Evolutionary conservation across 2,797 vertebrate species (phyloP), one percentile per base, ranked within the genome.

Genomic region (Danionella dracula): DNA sequence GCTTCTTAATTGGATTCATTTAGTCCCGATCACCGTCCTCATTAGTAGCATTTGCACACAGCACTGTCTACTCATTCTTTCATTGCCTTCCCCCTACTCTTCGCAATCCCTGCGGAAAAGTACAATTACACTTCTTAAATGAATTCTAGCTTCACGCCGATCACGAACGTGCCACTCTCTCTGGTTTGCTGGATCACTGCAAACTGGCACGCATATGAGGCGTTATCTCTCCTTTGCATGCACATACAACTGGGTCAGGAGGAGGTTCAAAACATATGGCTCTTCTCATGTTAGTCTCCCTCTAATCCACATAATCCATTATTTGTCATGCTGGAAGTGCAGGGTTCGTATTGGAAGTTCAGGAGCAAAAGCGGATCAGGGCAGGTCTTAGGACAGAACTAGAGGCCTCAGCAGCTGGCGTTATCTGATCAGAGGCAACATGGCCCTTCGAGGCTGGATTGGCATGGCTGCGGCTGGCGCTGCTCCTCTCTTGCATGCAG

Each of bases 1-100:
- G 67, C 37, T 48, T 49, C 34, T 35, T 88, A 86, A 89, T 86
- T 87, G 81, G 82, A 84, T 86, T 88, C 78, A 86, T 84, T 87
- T 85, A 76, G 74, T 76, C 66, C 76, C 74, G 71, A 85, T 86
- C 81, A 84, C 82, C 75, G 79, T 83, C 70, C 82, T 82, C 84
- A 87, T 89, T 88, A 88, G 79, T 66, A 68, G 58, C 78, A 79
- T 85, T 87, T 85, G 82, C 82, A 75, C 77, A 72, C 74, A 66
- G 60, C 72, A 70, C 71, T 84, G 80, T 81, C 56, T 76, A 77
- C 79, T 77, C 81, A 54, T 75, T 84, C 79, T 86, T 83, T 83
- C 75, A 81, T 79, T 77, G 74, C 79, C 73, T 79, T 78, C 73
- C 68, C 74, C 71, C 70, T 68, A 78, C 76, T 76, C 75, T 66